Evolutionary conservation across 2,113 vertebrate genomes (phyloP), one percentile per base, ranked within the genome.

Genomic region (Menidia beryllina): DNA sequence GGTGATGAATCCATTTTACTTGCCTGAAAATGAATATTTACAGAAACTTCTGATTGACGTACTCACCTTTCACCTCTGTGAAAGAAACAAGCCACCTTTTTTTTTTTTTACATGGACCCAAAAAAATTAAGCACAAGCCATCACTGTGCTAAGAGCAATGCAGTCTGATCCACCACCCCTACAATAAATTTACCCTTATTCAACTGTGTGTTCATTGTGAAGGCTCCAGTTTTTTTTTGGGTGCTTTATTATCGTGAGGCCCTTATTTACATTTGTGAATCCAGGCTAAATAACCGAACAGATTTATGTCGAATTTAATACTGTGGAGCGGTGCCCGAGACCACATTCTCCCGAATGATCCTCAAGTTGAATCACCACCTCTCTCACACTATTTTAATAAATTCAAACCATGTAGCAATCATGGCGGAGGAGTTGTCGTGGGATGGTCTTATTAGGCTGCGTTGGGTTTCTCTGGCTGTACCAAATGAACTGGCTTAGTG

Each of bases 131-230:
- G 30, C 30, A 10, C 7, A 6, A 2, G 30, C 7, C 7, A 34
- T 10, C 30, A 5, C 30, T 10, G 5, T 8, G 30, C 30, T 5
- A 34, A 34, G 10, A 34, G 30, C 30, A 10, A 34, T 34, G 30
- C 5, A 5, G 1, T 34, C 30, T 34, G 30, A 20, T 43, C 41
- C 59, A 45, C 49, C 34, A 72, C 79, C 62, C 41, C 14, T 34
- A 54, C 27, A 54, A n/a, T n/a, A n/a, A 54, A 27, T 12, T 17
- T 34, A 11, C 2, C 14, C 19, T 54, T 10, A 34, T 27, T 54
- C 52, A n/a, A 20, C 3, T 11, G 17, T n/a, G 51, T 30, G 51
- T 19, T 54, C n/a, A 34, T 27, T 21, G 30, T 54, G 27, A 34
- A 55, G 53, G 19, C 27, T 21, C 19, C 26, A 21, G 53, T 55